Evolutionary conservation across 2,888 invertebrate species (phyloP).

Genomic region (Crocallis elinguaria): DNA sequence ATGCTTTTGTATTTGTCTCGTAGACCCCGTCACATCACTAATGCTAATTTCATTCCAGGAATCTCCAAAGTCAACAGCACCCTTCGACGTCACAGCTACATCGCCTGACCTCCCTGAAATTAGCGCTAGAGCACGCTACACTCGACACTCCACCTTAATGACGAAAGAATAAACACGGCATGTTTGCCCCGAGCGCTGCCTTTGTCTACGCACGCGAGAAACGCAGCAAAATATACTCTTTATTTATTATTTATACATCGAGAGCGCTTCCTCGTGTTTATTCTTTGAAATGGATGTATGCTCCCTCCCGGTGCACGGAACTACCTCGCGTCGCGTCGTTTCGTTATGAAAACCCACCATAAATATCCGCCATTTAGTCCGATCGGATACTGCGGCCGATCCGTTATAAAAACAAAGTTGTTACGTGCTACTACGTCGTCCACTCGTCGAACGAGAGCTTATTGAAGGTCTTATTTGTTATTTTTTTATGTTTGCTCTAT

Average conservation of each 20-base stretch:
- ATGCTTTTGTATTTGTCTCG: no score
- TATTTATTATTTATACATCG: constrained; percentile 82
- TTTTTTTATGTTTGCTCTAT: constrained; percentile 60
- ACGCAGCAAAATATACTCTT: constrained; percentile 76
- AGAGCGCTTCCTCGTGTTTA: constrained; percentile 77
- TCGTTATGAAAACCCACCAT: constrained; percentile 59
- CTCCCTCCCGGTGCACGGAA: constrained; percentile 46
- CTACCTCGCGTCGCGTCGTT: constrained; percentile 47
- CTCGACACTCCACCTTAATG: constrained; percentile 79
- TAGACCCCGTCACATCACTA: constrained; percentile 20
- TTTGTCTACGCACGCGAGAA: constrained; percentile 76
- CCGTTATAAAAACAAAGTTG: constrained; percentile 69
- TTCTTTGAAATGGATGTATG: constrained; percentile 80
- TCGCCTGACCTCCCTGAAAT: constrained; percentile 67
- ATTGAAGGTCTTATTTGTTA: constrained; percentile 57
- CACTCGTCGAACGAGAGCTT: constrained; percentile 56
- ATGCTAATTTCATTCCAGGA: constrained; percentile 45
- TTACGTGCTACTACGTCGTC: constrained; percentile 54
- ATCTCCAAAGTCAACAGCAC: constrained; percentile 55
- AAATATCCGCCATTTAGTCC: constrained; percentile 66
- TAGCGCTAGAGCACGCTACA: constrained; percentile 67
- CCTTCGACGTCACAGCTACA: constrained; percentile 37
- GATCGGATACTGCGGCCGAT: constrained; percentile 48
- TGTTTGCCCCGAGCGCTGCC: constrained; percentile 70
- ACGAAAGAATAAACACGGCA: constrained; percentile 76